A percentile compares a stretch with the other conserved stretches of the same genome.
Conservation (phyloP, 2,797 vertebrate species). For the Sebastes variabilis region DNA sequence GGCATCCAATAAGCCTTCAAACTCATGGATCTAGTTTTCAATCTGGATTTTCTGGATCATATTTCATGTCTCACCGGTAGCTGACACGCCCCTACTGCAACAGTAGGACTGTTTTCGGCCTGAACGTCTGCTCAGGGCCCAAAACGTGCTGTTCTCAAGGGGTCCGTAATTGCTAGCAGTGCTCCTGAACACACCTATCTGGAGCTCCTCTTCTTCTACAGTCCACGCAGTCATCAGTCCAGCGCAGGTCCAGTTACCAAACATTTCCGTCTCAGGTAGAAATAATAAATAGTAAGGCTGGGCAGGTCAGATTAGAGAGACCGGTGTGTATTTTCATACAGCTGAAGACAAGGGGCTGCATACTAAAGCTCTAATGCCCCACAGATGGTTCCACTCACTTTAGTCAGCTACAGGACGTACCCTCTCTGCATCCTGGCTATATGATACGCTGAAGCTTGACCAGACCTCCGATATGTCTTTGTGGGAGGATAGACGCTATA, state of each 20-base stretch:
- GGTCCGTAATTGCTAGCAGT: slow-evolving; percentile 35
- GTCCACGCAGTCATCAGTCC: slow-evolving; percentile 33
- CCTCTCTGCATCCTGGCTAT: slow-evolving; percentile 39
- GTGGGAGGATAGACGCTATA: slow-evolving; percentile 29
- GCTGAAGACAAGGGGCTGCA: slow-evolving; percentile 55
- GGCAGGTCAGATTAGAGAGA: slow-evolving; percentile 61
- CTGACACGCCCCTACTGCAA: not conserved
- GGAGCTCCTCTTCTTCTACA: slow-evolving; percentile 31
- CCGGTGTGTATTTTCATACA: slow-evolving; percentile 71
- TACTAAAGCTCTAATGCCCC: slow-evolving; percentile 58
- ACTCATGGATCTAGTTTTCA: not conserved
- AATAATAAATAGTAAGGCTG: slow-evolving; percentile 72
- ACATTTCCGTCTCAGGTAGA: slow-evolving; percentile 67
- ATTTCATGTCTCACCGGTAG: not conserved
- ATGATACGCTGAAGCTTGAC: slow-evolving; percentile 60
- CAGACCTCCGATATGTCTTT: slow-evolving; percentile 39
- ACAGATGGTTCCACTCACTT: slow-evolving; percentile 74
- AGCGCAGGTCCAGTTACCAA: slow-evolving; percentile 65
- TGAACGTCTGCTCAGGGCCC: not conserved
- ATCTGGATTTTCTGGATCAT: slow-evolving; percentile 9
- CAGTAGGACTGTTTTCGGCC: not conserved
- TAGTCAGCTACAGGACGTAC: slow-evolving; percentile 50
- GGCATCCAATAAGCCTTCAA: not conserved
- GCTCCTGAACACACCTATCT: slow-evolving; percentile 29
- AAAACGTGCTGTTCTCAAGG: not conserved